Conservation (phyloP, 2,113 vertebrate species). For the Centropristis striata region DNA sequence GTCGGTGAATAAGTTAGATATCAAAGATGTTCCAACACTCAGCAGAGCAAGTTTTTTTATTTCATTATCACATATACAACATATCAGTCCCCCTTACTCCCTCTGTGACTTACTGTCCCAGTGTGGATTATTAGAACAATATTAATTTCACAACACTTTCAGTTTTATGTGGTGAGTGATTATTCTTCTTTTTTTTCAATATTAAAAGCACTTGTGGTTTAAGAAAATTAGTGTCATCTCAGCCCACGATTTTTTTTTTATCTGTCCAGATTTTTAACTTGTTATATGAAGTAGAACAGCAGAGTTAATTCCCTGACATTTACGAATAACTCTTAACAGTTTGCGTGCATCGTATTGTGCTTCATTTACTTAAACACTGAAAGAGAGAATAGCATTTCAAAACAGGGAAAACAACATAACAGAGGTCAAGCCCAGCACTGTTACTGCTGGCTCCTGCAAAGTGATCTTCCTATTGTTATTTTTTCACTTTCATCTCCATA, state of each 20-base stretch:
- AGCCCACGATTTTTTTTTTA: slow-evolving; percentile 34
- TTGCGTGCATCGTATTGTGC: slow-evolving; percentile 72
- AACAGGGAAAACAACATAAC: slow-evolving; percentile 60
- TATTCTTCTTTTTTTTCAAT: slow-evolving; percentile 48
- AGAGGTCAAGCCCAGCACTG: slow-evolving; percentile 38
- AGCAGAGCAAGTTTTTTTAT: slow-evolving; percentile 68
- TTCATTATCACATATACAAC: slow-evolving; percentile 75
- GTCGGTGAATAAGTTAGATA: slow-evolving; percentile 4
- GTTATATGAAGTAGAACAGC: slow-evolving; percentile 36
- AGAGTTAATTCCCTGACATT: slow-evolving; percentile 50
- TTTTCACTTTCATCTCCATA: slow-evolving; percentile 24
- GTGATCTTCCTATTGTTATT: slow-evolving; percentile 14
- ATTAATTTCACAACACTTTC: slow-evolving; percentile 69
- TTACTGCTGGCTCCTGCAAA: slow-evolving; percentile 23
- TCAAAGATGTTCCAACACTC: slow-evolving; percentile 44
- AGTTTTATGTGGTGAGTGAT: slow-evolving; percentile 64
- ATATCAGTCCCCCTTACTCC: slow-evolving; percentile 54
- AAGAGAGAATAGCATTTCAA: slow-evolving; percentile 61
- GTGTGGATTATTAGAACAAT: slow-evolving; percentile 58
- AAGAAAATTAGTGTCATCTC: slow-evolving; percentile 65
- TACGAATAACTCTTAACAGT: slow-evolving; percentile 37
- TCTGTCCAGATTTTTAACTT: slow-evolving; percentile 52
- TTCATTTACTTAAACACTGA: slow-evolving; percentile 59
- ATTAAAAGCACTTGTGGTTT: slow-evolving; percentile 83
- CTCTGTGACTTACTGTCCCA: slow-evolving; percentile 33